Evolutionary conservation across 2,113 vertebrate genomes (phyloP).

Genomic region (Anolis sagrei): DNA sequence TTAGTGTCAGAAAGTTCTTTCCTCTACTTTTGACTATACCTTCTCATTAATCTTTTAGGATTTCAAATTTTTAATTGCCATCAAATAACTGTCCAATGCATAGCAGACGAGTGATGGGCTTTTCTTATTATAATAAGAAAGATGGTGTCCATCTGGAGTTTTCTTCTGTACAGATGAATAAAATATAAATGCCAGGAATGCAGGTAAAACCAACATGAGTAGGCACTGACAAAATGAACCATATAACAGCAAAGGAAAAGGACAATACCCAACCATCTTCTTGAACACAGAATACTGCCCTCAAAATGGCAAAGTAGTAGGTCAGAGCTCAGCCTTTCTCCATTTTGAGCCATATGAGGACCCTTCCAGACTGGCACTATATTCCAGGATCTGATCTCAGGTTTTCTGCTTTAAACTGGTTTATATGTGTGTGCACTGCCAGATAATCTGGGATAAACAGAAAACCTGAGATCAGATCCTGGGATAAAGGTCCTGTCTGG

Average conservation of each 20-base stretch:
- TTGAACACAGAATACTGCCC: background rate
- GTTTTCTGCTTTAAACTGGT: too few relatives aligned
- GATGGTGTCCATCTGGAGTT: background rate
- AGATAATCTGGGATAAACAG: too few relatives aligned
- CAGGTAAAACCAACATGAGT: background rate
- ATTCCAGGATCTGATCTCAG: too few relatives aligned
- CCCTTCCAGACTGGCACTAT: too few relatives aligned
- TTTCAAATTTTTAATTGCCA: background rate
- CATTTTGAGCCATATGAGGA: too few relatives aligned
- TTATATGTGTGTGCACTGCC: too few relatives aligned
- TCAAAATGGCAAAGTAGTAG: background rate
- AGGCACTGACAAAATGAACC: too few relatives aligned
- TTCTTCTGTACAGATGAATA: background rate
- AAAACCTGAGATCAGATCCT: too few relatives aligned
- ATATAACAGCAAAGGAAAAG: background rate
- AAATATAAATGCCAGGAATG: background rate
- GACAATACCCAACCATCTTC: background rate
- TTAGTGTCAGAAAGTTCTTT: slow-evolving; percentile 22
- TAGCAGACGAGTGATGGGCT: background rate
- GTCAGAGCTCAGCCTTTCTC: too few relatives aligned
- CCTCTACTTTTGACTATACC: background rate
- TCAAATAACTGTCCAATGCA: background rate
- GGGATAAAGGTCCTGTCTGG: too few relatives aligned
- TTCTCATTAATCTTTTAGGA: too few relatives aligned
- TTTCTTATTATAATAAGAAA: background rate